These are phyloP conservation scores for Synergus umbraculus DNA, from an alignment of 2,888 invertebrate genomes.

Conservation along the genomic window DNA sequence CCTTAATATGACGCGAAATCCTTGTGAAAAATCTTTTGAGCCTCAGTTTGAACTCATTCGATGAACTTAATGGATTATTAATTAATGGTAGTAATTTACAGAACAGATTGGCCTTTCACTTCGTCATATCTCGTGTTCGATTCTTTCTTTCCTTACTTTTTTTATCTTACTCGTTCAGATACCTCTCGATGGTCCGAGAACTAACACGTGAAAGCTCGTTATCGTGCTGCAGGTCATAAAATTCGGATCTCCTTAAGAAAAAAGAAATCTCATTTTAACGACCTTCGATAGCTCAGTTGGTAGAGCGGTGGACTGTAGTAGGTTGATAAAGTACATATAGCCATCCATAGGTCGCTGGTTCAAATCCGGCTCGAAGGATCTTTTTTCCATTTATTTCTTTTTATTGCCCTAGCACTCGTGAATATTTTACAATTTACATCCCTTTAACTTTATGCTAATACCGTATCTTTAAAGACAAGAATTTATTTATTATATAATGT, in stretches of 20 bases:
- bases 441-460: neutral
- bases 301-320: constrained; percentile 78
- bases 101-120: neutral
- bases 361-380: constrained; percentile 75
- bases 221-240: constrained; percentile 7
- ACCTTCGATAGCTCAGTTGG: constrained; percentile 78
- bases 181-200: neutral
- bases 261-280: neutral
- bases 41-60: too few relatives aligned
- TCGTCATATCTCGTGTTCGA: neutral
- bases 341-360: constrained; percentile 75
- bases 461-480: neutral
- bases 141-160: neutral
- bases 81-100: too few relatives aligned
- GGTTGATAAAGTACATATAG: constrained; percentile 50
- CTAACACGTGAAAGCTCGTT: constrained; percentile 1
- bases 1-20: too few relatives aligned
- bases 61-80: too few relatives aligned
- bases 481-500: neutral
- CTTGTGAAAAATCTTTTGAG: too few relatives aligned
- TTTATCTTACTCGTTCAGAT: neutral
- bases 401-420: neutral
- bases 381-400: constrained; percentile 54
- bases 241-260: neutral
- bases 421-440: neutral